Base-by-base conservation (phyloP, 2,888 invertebrate genomes). In the Heliconius erato region DNA sequence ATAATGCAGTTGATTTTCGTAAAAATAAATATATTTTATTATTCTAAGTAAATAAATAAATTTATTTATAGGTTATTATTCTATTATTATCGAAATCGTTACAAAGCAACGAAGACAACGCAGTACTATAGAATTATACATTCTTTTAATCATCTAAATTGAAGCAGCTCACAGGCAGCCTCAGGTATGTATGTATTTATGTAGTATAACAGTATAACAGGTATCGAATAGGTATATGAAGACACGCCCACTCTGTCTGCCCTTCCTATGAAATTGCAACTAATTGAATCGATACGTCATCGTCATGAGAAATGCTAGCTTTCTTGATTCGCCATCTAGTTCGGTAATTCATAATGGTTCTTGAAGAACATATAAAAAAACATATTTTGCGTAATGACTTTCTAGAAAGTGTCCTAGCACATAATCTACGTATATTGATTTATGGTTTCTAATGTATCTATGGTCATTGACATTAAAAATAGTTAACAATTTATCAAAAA, bases 231-330 rank as follows among this genome's bases (percentile, higher is more conserved):
- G 32, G 74, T 74, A 59, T 59, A 74, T 59, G 6, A 19, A 59
- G 74, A 74, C 59, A 74, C 74, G 74, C 74, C 32, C 74, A 74
- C 32, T 74, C 59, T n/a, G 74, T 74, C 74, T 74, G 35, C 54
- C 59, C 32, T n/a, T 74, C 74, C 32, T 49, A 23, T 59, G 19
- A 40, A 71, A 72, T 26, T 59, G 59, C 32, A 74, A 74, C 59
- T 74, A 59, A 74, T 74, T 59, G 35, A 74, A 74, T 74, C 74
- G 23, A 74, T 74, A 74, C 59, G 1, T 72, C 63, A 63, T 63
- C n/a, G 54, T 54, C 26, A 74, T 14, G 74, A 59, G 32, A 59
- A 14, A 59, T 35, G 23, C 14, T 16, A 28, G n/a, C 6, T 59
- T 74, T 74, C 74, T n/a, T 74, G n/a, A 54, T 59, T 14, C n/a